Evolutionary conservation across 2,113 vertebrate genomes (phyloP).

Genomic region (Acrocephalus arundinaceus): DNA sequence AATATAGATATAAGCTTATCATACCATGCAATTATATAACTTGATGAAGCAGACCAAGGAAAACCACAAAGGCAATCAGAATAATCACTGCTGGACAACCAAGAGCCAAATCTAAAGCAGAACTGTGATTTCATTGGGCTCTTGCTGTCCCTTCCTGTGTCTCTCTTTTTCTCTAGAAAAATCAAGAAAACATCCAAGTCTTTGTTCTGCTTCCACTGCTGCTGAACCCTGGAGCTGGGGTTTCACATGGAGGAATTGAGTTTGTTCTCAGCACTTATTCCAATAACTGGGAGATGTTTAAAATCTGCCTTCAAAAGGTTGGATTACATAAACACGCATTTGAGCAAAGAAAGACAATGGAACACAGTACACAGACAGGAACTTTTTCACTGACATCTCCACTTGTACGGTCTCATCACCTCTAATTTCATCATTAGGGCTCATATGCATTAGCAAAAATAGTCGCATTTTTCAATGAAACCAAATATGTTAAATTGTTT

Average conservation of each 20-base stretch:
- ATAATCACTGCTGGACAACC: not conserved
- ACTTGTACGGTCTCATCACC: not conserved
- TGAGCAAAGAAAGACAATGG: not conserved
- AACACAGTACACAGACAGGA: not conserved
- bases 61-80: not conserved
- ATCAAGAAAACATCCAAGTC: not conserved
- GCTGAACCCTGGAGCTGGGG: not conserved
- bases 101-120: not conserved
- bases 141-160: not conserved
- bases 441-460: not conserved
- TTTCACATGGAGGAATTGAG: not conserved
- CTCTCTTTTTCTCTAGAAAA: not conserved
- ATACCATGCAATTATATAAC: not conserved
- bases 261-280: not conserved
- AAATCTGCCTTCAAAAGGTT: not conserved
- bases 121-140: not conserved
- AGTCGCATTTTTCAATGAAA: not conserved
- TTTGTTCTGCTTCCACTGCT: not conserved
- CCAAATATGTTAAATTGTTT: not conserved
- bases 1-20: not conserved
- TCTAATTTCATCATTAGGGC: not conserved
- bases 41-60: not conserved
- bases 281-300: fast-evolving
- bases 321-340: not conserved
- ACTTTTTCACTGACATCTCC: not conserved